phyloP scores from a whole-genome alignment of 1,140 invertebrate species.

The Zaprionus tsacasi region DNA sequence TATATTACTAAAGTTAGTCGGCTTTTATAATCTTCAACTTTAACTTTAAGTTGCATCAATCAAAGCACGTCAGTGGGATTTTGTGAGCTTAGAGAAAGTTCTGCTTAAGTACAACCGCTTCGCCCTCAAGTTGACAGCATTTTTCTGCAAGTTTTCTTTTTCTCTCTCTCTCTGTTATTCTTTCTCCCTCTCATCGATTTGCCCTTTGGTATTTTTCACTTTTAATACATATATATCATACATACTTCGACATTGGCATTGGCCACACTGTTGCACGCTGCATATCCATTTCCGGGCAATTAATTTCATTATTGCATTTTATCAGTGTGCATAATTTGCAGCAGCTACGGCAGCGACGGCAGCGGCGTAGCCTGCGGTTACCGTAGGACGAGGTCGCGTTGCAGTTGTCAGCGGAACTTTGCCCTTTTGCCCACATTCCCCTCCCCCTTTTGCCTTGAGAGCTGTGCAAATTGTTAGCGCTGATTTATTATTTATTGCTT shows the following conservation, averaged over 20 bases:
- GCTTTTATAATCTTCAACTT: background rate
- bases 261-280: conserved; percentile 18
- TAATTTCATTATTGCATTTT: conserved; percentile 73
- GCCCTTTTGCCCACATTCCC: background rate
- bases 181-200: conserved; percentile 8
- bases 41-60: background rate
- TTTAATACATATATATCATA: background rate
- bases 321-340: conserved; percentile 60
- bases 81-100: background rate
- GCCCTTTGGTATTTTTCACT: background rate
- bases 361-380: conserved; percentile 33
- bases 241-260: conserved; percentile 30
- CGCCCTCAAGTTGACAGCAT: background rate
- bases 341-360: conserved; percentile 9
- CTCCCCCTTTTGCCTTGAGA: conserved; percentile 4
- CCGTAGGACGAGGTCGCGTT: background rate
- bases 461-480: conserved; percentile 71
- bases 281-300: conserved; percentile 65
- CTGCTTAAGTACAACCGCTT: background rate
- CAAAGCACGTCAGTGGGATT: background rate
- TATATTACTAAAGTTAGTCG: background rate
- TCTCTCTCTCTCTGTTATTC: background rate
- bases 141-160: background rate
- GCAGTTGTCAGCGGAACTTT: conserved; percentile 53
- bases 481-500: conserved; percentile 80